A percentile compares a stretch with the other conserved stretches of the same genome.
Evolutionary conservation across 2,888 invertebrate genomes (phyloP).

Genomic region (Polymixis flavicincta): DNA sequence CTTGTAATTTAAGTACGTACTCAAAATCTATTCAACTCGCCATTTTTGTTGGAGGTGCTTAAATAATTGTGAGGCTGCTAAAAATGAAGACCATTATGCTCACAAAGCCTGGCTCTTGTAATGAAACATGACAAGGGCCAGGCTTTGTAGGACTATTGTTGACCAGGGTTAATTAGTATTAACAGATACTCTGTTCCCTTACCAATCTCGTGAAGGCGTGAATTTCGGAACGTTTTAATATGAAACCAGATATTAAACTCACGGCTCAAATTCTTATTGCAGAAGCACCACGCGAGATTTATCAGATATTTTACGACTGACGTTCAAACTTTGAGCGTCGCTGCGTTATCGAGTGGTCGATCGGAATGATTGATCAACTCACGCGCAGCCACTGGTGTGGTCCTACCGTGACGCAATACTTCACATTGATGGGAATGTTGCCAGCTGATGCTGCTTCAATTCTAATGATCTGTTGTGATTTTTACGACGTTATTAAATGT

Average conservation of each 20-base stretch:
- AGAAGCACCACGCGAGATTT: conserved; percentile 25
- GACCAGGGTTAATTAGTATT: not conserved
- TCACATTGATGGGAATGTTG: conserved; percentile 60
- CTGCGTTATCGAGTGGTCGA: conserved; percentile 65
- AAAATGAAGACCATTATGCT: not conserved
- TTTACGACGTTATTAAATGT: conserved; percentile 33
- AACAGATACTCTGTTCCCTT: not conserved
- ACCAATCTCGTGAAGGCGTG: no score
- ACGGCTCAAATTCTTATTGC: conserved; percentile 20
- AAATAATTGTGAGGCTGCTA: not conserved
- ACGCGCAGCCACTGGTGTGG: conserved; percentile 73
- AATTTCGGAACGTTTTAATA: not conserved
- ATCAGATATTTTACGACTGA: conserved; percentile 34
- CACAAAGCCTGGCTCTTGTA: no score
- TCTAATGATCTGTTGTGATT: conserved; percentile 53
- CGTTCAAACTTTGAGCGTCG: conserved; percentile 61
- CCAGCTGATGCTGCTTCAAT: conserved; percentile 52
- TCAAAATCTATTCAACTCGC: not conserved
- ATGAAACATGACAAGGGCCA: not conserved
- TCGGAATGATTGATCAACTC: conserved; percentile 75
- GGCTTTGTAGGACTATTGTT: not conserved
- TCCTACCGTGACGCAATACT: conserved; percentile 66
- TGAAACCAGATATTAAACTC: conserved; percentile 22
- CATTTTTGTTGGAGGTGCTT: not conserved
- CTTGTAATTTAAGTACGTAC: not conserved